A percentile compares a stretch with the other conserved stretches of the same genome.
These are phyloP conservation scores for Linhomoeus sp. DNA, from an alignment of 2,888 invertebrate genomes.

Conservation along the genomic window DNA sequence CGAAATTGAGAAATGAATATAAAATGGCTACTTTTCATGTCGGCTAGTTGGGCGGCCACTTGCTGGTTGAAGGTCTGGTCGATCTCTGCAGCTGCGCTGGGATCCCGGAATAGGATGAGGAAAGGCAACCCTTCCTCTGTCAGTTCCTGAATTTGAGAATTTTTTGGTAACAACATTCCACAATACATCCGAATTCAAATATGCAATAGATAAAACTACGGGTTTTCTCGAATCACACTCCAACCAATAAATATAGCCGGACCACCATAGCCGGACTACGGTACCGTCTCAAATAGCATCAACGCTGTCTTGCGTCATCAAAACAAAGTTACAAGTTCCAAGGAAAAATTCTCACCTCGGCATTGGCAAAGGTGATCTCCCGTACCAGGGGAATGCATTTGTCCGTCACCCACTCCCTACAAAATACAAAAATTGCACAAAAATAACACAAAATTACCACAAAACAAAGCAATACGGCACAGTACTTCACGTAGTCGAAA, in stretches of 20 bases:
- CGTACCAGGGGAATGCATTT: constrained; percentile 88
- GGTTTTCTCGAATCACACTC: too few relatives aligned
- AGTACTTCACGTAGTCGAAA: constrained; percentile 15
- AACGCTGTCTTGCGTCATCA: too few relatives aligned
- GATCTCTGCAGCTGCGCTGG: constrained; percentile 58
- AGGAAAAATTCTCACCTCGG: constrained; percentile 50
- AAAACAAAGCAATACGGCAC: constrained; percentile 1
- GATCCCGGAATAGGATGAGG: constrained; percentile 78
- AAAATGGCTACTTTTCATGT: constrained; percentile 65
- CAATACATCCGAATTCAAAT: too few relatives aligned
- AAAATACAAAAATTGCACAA: constrained; percentile 27
- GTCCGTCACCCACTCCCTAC: constrained; percentile 65
- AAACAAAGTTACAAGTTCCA: too few relatives aligned
- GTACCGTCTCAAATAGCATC: too few relatives aligned
- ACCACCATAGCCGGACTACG: too few relatives aligned
- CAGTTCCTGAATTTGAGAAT: constrained; percentile 47
- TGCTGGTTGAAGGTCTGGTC: constrained; percentile 64
- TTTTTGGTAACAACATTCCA: too few relatives aligned
- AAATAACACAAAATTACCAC: constrained; percentile 2
- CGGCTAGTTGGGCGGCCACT: constrained; percentile 51
- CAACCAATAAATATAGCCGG: too few relatives aligned
- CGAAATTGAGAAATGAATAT: not conserved
- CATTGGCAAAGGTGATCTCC: constrained; percentile 98
- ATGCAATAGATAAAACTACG: too few relatives aligned
- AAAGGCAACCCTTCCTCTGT: constrained; percentile 97